Evolutionary conservation across 2,113 vertebrate species (phyloP), one percentile per base, ranked within the genome.

Genomic region (Larimichthys crocea): DNA sequence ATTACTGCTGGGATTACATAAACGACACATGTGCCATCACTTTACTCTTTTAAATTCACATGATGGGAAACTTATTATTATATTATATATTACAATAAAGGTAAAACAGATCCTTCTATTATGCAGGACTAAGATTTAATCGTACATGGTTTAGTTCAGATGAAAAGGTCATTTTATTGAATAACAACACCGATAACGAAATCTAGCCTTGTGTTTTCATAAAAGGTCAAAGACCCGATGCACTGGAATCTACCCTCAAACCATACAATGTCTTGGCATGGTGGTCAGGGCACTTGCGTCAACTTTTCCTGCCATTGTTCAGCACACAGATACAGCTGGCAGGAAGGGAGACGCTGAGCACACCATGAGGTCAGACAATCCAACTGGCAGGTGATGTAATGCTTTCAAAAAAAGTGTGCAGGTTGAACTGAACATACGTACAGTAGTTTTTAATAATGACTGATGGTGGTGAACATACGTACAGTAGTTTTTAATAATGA

Each of bases 251-350:
- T 88, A 92, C 80, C 85, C 88, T 78, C 52, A 85, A 78, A 74
- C 46, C 80, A 77, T 26, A 90, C 84, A 88, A 91, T 87, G 79
- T 86, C 86, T 88, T 89, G 85, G 86, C 86, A 73, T 44, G 83
- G 53, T 49, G 79, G 82, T 67, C 52, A 4, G 60, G 56, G 44
- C 35, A 62, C 67, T 88, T 84, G 71, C 75, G 84, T 92, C 90
- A 87, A 56, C 88, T 66, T 80, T 94, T 95, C 93, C 95, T 93
- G 91, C 82, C 81, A 94, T 94, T 95, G 94, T 95, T 72, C 68
- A 60, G 76, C 35, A 4, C 53, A 46, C 76, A 66, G 76, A 80
- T 19, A 84, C 92, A 91, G 89, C 85, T 88, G 87, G 86, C 86
- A 92, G 92, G 93, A 95, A 92, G 83, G 85, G 86, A 55, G 55